A percentile compares a stretch with the other conserved stretches of the same genome.
Evolutionary conservation across 2,888 invertebrate genomes (phyloP).

Genomic region (Anoncus sp.): DNA sequence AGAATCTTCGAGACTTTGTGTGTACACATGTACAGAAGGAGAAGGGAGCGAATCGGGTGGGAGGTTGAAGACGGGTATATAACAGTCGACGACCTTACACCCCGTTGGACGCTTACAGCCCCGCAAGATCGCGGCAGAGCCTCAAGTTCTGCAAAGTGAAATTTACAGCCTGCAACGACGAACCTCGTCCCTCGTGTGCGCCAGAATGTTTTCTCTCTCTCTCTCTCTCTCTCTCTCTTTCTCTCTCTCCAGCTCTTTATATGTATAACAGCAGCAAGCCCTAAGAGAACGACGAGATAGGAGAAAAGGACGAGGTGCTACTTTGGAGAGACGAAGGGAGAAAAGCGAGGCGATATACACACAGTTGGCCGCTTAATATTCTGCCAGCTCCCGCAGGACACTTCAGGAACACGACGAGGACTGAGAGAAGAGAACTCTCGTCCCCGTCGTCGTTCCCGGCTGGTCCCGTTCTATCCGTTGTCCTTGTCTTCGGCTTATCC

Average conservation of each 20-base stretch:
- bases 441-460: constrained; percentile 25
- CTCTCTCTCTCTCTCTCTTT: constrained; percentile 19
- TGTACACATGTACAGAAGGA: not conserved
- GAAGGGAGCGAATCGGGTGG: not conserved
- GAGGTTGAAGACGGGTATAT: constrained; percentile 15
- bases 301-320: constrained; percentile 27
- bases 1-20: constrained; percentile 36
- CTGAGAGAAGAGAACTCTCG: constrained; percentile 37
- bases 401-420: constrained; percentile 57
- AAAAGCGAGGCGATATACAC: constrained; percentile 49
- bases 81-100: constrained; percentile 51
- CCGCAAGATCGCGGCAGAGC: constrained; percentile 66
- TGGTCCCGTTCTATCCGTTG: constrained; percentile 21
- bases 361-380: constrained; percentile 60
- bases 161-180: constrained; percentile 76
- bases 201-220: constrained; percentile 58
- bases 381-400: constrained; percentile 62
- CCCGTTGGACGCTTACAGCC: constrained; percentile 41
- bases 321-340: constrained; percentile 23
- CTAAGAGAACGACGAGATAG: constrained; percentile 35
- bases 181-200: constrained; percentile 57
- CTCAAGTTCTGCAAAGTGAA: constrained; percentile 79
- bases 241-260: not conserved
- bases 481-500: constrained; percentile 52
- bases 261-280: constrained; percentile 30